Percentiles rank a stretch among this genome's conserved stretches.
phyloP scores from a whole-genome alignment of 2,113 vertebrate genomes.

The Puma concolor region DNA sequence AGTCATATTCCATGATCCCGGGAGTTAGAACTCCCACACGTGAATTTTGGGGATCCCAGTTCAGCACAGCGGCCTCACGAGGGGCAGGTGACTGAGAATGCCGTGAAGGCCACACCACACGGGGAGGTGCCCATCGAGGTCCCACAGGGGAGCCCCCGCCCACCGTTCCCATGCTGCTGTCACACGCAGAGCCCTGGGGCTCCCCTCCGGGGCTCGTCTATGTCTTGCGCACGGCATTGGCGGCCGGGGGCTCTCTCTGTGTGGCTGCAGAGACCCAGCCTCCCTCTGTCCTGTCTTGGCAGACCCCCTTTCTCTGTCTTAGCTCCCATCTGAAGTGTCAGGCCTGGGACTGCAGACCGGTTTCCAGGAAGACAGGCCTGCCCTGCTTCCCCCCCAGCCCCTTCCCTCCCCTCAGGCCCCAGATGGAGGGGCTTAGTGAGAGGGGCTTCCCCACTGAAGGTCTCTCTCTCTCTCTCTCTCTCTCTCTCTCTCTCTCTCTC shows the following conservation, averaged over 20 bases:
- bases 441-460: not conserved
- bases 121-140: not conserved
- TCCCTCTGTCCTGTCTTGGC: not conserved
- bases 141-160: not conserved
- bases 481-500: no score
- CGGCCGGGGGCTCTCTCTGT: not conserved
- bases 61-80: not conserved
- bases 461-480: no score
- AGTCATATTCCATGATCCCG: fast-evolving
- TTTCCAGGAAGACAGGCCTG: not conserved
- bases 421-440: not conserved
- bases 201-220: not conserved
- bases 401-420: fast-evolving
- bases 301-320: not conserved
- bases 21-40: not conserved
- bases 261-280: not conserved
- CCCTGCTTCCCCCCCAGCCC: not conserved
- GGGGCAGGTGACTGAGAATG: no score
- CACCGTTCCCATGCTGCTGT: fast-evolving
- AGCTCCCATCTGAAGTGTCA: not conserved
- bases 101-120: fast-evolving
- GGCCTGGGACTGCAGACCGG: not conserved
- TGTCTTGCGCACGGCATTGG: not conserved
- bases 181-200: fast-evolving
- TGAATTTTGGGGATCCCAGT: no score